phyloP scores from a whole-genome alignment of 2,797 vertebrate species.

The Scomberomorus guttatus region DNA sequence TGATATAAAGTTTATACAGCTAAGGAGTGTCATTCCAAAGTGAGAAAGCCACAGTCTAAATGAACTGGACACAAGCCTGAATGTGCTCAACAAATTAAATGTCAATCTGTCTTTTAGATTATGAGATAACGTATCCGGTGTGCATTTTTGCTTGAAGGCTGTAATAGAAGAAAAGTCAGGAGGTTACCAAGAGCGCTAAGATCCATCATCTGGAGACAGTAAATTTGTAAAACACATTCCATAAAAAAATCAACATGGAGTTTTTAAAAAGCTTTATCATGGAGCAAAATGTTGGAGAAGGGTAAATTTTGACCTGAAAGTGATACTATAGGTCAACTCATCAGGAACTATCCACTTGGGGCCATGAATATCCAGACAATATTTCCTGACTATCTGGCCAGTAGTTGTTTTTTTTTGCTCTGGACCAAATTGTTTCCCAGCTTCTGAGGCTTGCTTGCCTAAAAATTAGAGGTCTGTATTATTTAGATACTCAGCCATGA shows the following conservation, averaged over 20 bases:
- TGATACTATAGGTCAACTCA: not conserved
- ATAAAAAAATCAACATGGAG: not conserved
- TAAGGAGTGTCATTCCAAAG: not conserved
- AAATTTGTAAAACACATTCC: not conserved
- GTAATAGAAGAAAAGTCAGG: conserved; percentile 3
- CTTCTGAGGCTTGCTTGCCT: not conserved
- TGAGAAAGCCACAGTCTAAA: not conserved
- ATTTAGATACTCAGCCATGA: too few species aligned
- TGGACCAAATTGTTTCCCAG: not conserved
- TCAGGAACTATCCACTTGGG: not conserved
- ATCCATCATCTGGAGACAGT: not conserved
- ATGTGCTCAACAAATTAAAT: conserved; percentile 33
- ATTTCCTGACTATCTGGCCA: not conserved
- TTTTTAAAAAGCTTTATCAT: not conserved
- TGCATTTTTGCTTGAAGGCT: not conserved
- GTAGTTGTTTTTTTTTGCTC: not conserved
- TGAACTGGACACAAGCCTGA: not conserved
- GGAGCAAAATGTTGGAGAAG: not conserved
- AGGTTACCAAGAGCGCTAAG: not conserved
- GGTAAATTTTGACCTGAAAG: not conserved
- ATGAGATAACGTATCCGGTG: not conserved
- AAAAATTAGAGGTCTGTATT: not conserved
- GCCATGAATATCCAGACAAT: not conserved
- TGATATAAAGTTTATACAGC: conserved; percentile 50
- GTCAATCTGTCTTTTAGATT: conserved; percentile 13